phyloP scores from a whole-genome alignment of 2,113 vertebrate genomes.

The Apteryx owenii region DNA sequence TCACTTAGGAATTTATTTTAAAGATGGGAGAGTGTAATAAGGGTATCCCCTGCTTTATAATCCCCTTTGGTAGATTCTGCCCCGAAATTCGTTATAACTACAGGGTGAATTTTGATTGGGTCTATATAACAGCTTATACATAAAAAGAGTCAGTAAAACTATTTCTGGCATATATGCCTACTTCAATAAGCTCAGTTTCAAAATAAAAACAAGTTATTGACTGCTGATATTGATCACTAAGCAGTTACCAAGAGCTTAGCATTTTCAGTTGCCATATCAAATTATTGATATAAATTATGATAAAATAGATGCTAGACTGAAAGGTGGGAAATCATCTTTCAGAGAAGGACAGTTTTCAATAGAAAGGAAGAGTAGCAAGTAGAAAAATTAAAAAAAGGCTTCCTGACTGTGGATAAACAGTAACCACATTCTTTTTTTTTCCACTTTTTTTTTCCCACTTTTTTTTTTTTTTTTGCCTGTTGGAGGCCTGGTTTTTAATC shows the following conservation, averaged over 20 bases:
- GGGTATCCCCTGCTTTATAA: not conserved
- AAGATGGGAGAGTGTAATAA: not conserved
- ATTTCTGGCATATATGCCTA: not conserved
- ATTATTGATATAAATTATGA: conserved; percentile 57
- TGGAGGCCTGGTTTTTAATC: conserved; percentile 87
- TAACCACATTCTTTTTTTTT: conserved; percentile 77
- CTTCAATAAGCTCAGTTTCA: not conserved
- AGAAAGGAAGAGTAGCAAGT: conserved; percentile 50
- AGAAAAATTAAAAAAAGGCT: conserved; percentile 79
- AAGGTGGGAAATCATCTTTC: not conserved
- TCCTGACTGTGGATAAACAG: conserved; percentile 86
- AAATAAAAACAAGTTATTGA: conserved; percentile 49
- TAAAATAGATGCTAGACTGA: not conserved
- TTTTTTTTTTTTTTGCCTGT: conserved; percentile 74
- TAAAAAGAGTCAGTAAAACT: not conserved
- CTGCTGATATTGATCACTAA: conserved; percentile 43
- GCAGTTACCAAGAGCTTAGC: conserved; percentile 53
- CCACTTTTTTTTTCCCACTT: not conserved
- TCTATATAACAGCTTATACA: not conserved
- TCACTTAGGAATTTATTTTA: not conserved
- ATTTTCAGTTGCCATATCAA: conserved; percentile 58
- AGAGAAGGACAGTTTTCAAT: conserved; percentile 6
- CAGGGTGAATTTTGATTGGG: not conserved
- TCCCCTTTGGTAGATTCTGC: not conserved
- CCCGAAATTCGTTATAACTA: not conserved